Evolutionary conservation across 2,797 vertebrate genomes (phyloP).

Genomic region (Synanceia verrucosa): DNA sequence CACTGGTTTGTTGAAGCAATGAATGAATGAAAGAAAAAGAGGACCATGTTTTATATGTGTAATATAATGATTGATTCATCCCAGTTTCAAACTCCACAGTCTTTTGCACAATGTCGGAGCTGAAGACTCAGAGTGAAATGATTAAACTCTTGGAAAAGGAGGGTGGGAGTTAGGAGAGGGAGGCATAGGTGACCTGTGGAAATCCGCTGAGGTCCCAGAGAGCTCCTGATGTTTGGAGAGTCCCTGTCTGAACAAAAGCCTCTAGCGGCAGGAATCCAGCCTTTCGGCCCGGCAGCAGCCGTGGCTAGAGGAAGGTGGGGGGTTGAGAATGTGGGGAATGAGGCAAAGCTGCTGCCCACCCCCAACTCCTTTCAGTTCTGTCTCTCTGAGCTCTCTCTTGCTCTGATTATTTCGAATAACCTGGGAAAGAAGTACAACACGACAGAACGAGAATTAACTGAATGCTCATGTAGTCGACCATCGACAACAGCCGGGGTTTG

Average conservation of each 20-base stretch:
- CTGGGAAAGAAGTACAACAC: background rate
- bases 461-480: background rate
- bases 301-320: slow-evolving; percentile 30
- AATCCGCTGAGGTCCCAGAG: slow-evolving; percentile 58
- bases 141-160: slow-evolving; percentile 32
- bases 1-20: background rate
- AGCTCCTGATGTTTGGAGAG: slow-evolving; percentile 56
- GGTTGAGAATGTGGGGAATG: slow-evolving; percentile 66
- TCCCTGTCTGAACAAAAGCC: slow-evolving; percentile 49
- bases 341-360: slow-evolving; percentile 52
- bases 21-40: background rate
- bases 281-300: slow-evolving; percentile 25
- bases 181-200: slow-evolving; percentile 50
- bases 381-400: slow-evolving; percentile 32
- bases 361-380: slow-evolving; percentile 9
- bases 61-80: background rate
- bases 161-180: background rate
- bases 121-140: slow-evolving; percentile 26
- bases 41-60: background rate
- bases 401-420: slow-evolving; percentile 17
- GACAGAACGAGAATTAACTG: slow-evolving; percentile 16
- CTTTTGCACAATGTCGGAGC: background rate
- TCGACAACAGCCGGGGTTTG: too few relatives aligned
- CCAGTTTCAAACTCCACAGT: background rate
- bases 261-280: slow-evolving; percentile 66